Conservation (phyloP, 1,140 invertebrate species). For the Microplitis demolitor region DNA sequence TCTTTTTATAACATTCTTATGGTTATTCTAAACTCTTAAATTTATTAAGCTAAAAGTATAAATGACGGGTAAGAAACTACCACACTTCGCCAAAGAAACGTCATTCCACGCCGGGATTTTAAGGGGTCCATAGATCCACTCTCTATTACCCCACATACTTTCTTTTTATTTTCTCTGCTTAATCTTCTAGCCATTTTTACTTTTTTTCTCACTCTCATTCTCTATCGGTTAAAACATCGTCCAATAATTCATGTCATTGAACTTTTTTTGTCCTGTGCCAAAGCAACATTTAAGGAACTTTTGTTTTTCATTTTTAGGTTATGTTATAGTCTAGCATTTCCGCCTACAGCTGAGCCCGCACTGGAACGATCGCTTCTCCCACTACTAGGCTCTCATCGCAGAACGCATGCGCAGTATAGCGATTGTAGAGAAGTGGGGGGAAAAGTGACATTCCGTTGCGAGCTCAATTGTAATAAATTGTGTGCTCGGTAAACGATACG, state of each 20-base stretch:
- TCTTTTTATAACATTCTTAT: slow-evolving; percentile 15
- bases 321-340: no score
- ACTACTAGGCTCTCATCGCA: no score
- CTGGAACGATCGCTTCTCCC: no score
- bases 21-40: slow-evolving; percentile 47
- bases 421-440: no score
- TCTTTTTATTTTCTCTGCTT: background rate
- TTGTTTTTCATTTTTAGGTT: background rate
- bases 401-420: no score
- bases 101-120: slow-evolving; percentile 47
- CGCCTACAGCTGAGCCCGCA: no score
- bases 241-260: background rate
- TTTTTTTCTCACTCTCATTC: background rate
- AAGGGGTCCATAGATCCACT: slow-evolving; percentile 8
- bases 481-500: background rate
- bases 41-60: slow-evolving; percentile 60
- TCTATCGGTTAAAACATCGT: background rate
- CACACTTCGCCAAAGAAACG: slow-evolving; percentile 54
- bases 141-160: slow-evolving; percentile 10
- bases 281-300: slow-evolving; percentile 7
- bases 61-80: slow-evolving; percentile 63
- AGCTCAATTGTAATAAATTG: background rate
- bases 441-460: no score
- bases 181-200: background rate
- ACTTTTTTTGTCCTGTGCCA: slow-evolving; percentile 10